These are phyloP conservation scores for Gambelia wislizenii DNA, from an alignment of 2,797 vertebrate species.

Conservation along the genomic window DNA sequence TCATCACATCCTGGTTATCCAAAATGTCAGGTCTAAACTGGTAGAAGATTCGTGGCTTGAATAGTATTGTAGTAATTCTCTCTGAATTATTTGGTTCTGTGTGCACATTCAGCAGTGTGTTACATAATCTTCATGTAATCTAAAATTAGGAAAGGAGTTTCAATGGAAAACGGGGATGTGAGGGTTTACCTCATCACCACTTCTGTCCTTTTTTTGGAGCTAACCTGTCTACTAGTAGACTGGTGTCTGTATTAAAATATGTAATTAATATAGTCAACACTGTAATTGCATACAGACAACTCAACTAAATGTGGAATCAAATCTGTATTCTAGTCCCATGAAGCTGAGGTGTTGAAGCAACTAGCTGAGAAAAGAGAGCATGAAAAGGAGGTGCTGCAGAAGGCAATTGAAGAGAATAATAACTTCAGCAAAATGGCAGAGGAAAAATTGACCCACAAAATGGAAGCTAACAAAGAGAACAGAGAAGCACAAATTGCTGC, in stretches of 20 bases:
- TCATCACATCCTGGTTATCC: background rate
- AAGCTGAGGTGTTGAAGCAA: constrained; percentile 91
- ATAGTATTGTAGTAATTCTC: background rate
- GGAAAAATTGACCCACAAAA: constrained; percentile 94
- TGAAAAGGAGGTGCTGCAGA: constrained; percentile 93
- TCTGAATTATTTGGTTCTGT: background rate
- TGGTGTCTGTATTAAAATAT: background rate
- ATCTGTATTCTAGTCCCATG: constrained; percentile 82
- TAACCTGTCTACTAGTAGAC: background rate
- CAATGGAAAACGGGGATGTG: background rate
- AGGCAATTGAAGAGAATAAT: constrained; percentile 91
- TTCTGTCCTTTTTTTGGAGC: background rate
- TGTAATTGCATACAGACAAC: constrained; percentile 18
- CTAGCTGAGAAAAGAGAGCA: constrained; percentile 93
- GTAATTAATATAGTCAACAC: background rate
- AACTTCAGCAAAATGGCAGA: constrained; percentile 94
- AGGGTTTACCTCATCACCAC: background rate
- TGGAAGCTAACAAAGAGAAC: constrained; percentile 96
- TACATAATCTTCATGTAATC: background rate
- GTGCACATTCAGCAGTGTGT: background rate
- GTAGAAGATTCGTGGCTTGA: background rate
- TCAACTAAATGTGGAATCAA: background rate
- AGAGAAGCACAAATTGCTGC: constrained; percentile 91
- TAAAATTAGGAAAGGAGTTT: background rate
- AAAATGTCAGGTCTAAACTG: background rate